phyloP scores from a whole-genome alignment of 1,140 invertebrate genomes.

The Pemphigus obesinymphae region DNA sequence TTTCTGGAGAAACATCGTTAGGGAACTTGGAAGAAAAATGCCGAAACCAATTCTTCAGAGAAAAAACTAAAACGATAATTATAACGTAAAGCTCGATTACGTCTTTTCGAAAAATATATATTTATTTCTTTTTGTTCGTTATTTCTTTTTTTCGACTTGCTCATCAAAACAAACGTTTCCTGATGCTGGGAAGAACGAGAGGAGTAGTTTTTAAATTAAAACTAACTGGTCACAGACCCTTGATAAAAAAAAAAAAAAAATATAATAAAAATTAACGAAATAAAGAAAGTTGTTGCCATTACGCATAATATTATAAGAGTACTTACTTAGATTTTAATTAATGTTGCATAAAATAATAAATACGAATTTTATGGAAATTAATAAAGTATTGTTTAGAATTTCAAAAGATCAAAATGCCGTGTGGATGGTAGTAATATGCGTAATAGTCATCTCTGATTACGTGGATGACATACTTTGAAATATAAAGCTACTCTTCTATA shows the following conservation, averaged over 20 bases:
- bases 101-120: not conserved
- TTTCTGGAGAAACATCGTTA: not conserved
- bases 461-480: not conserved
- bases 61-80: not conserved
- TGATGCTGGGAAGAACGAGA: not conserved
- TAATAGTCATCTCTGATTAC: not conserved
- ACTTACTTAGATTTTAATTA: not conserved
- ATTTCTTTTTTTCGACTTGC: not conserved
- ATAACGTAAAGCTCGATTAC: slow-evolving; percentile 7
- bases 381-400: not conserved
- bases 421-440: not conserved
- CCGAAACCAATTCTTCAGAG: not conserved
- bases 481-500: not conserved
- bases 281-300: not conserved
- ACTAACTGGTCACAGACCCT: not conserved
- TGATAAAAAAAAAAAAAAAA: not conserved
- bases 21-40: not conserved
- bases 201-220: slow-evolving; percentile 2
- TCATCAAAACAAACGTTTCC: not conserved
- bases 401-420: not conserved
- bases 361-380: not conserved
- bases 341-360: not conserved
- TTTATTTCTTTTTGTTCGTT: not conserved
- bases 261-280: not conserved
- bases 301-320: not conserved